Conservation (phyloP, 2,888 invertebrate species). For the Conomelus anceps region DNA sequence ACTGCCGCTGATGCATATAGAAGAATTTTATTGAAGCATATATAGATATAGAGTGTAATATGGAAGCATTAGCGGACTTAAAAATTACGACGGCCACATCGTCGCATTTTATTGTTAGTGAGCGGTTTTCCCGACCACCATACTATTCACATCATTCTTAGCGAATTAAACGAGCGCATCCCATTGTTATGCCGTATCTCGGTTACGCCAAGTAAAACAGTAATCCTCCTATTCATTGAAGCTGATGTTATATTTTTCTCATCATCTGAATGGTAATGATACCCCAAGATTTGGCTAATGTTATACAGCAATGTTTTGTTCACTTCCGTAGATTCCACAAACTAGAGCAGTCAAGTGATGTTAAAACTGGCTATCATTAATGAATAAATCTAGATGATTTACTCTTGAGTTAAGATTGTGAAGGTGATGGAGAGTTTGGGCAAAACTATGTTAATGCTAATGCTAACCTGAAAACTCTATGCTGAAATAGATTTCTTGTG, state of each 20-base stretch:
- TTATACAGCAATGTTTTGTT: too few species aligned
- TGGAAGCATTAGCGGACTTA: background rate
- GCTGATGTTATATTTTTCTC: background rate
- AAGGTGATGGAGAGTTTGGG: too few species aligned
- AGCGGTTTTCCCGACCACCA: background rate
- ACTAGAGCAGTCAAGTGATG: too few species aligned
- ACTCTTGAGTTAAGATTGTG: too few species aligned
- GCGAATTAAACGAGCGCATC: background rate
- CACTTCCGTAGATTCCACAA: too few species aligned
- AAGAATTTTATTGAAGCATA: background rate
- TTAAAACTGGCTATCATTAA: too few species aligned
- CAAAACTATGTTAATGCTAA: too few species aligned
- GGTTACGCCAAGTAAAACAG: background rate
- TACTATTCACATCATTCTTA: background rate
- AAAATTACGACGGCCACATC: background rate
- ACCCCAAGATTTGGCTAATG: too few species aligned
- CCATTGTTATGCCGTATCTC: background rate
- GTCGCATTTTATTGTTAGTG: background rate
- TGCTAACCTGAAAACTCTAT: too few species aligned
- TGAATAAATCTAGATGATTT: too few species aligned
- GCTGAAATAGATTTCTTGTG: too few species aligned
- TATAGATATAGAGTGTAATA: background rate
- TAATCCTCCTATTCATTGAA: background rate
- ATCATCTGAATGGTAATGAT: background rate
- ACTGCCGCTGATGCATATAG: background rate